Conservation (phyloP, 2,888 invertebrate species). For the Pandemis cinnamomeana region DNA sequence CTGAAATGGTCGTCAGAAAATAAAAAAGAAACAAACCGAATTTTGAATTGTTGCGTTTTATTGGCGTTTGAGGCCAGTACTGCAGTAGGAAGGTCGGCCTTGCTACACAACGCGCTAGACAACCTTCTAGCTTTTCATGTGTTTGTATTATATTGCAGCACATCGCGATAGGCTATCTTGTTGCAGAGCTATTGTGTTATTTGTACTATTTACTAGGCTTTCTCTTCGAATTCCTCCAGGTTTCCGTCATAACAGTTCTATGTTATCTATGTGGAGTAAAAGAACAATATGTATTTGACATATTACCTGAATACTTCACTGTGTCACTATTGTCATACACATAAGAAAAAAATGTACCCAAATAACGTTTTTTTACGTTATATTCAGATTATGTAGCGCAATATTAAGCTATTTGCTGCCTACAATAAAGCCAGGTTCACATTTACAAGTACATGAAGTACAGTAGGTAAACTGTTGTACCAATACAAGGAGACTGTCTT, state of each 20-base stretch:
- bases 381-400: too few species aligned
- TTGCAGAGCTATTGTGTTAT: not conserved
- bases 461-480: not conserved
- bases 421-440: not conserved
- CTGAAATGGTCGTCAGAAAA: not conserved
- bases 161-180: not conserved
- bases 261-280: too few species aligned
- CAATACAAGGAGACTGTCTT: not conserved
- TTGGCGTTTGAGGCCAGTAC: not conserved
- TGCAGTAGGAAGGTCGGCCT: slow-evolving; percentile 1
- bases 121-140: not conserved
- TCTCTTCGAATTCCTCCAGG: not conserved
- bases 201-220: not conserved
- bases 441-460: not conserved
- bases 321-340: too few species aligned
- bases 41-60: not conserved
- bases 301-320: too few species aligned
- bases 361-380: too few species aligned
- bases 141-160: not conserved
- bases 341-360: too few species aligned
- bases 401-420: too few species aligned
- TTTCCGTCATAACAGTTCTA: too few species aligned
- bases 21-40: not conserved
- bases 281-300: too few species aligned
- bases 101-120: not conserved